Evolutionary conservation across 2,797 vertebrate genomes (phyloP).

Genomic region (Anniella stebbinsi): DNA sequence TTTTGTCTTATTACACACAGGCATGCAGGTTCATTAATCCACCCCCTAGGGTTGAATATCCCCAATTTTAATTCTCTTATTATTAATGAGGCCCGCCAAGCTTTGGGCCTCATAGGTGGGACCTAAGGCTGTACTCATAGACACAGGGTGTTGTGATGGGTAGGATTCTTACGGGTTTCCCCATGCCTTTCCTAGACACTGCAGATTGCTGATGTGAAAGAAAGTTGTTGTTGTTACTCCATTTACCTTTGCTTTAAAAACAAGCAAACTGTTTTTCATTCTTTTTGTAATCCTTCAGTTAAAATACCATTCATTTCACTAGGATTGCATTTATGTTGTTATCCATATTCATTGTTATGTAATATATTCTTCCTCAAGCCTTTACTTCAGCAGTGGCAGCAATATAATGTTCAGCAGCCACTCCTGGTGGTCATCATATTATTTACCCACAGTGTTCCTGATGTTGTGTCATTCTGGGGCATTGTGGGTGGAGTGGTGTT

Average conservation of each 20-base stretch:
- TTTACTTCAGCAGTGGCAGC: background rate
- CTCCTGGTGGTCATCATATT: too few relatives aligned
- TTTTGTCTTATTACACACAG: background rate
- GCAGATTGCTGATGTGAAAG: background rate
- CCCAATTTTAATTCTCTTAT: background rate
- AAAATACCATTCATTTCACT: background rate
- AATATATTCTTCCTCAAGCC: background rate
- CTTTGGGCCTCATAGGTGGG: background rate
- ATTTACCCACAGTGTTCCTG: too few relatives aligned
- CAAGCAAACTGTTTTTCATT: background rate
- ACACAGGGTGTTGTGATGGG: background rate
- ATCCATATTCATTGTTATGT: background rate
- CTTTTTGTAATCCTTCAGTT: background rate
- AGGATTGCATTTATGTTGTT: background rate
- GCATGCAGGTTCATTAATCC: background rate
- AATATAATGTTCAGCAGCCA: too few relatives aligned
- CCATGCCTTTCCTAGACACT: background rate
- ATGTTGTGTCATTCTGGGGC: too few relatives aligned
- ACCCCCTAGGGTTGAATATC: background rate
- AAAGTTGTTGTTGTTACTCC: background rate
- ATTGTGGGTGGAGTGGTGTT: too few relatives aligned
- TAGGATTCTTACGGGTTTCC: background rate
- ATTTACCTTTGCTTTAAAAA: background rate
- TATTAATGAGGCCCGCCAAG: background rate
- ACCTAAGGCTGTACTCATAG: background rate